Evolutionary conservation across 2,888 invertebrate species (phyloP), one percentile per base, ranked within the genome.

Genomic region (Diploptera punctata): DNA sequence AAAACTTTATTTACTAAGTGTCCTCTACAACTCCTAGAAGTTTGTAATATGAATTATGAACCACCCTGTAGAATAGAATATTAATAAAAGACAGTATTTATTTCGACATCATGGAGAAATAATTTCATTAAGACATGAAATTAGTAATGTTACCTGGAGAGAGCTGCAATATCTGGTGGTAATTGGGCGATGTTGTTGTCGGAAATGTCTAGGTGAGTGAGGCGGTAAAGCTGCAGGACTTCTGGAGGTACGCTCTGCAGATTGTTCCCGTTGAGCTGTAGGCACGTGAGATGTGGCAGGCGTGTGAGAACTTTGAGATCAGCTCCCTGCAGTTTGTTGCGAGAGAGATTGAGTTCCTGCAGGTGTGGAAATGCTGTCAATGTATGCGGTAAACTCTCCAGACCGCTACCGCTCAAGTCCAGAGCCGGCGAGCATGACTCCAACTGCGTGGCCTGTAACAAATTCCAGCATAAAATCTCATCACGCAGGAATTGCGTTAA

Each of bases 121-220:
- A n/a, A n/a, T n/a, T n/a, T n/a, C n/a, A n/a, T n/a, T n/a, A n/a
- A n/a, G n/a, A n/a, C n/a, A n/a, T n/a, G n/a, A n/a, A n/a, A n/a
- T n/a, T n/a, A n/a, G n/a, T n/a, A n/a, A n/a, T n/a, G n/a, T 86
- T 81, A 89, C 89, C 85, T 85, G 80, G 83, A 79, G 74, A 89
- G 81, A 75, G 83, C 86, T 78, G 84, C 85, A 79, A 93, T 89
- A 80, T 89, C 90, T 60, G 86, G 82, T 0, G 92, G 91, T 72
- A 92, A 81, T 74, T 87, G 86, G 69, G 86, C 81, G 76, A 93
- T 86, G 76, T 86, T 86, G 80, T 93, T 93, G 79, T 90, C 88
- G 62, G 91, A 89, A 75, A 92, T 82, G 80, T 92, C 91, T 71
- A 93, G 85, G 72, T 87, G 87, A 47, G 87, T 88, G 75, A 92